Evolutionary conservation across 2,888 invertebrate genomes (phyloP).

Genomic region (Dryobota labecula): DNA sequence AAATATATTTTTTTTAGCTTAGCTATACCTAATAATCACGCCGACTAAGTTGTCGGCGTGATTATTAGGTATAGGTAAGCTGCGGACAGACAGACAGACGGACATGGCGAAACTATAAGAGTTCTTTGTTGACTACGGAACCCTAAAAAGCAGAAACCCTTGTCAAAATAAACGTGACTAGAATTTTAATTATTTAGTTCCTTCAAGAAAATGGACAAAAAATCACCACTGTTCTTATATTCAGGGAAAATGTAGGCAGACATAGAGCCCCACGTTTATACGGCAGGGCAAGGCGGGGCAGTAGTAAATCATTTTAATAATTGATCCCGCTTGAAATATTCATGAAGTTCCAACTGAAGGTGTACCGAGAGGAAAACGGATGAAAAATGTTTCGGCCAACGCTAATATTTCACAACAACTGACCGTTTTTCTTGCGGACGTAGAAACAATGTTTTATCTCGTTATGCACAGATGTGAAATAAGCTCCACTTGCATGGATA

Average conservation of each 20-base stretch:
- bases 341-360: conserved; percentile 86
- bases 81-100: no score
- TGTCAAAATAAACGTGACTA: conserved; percentile 60
- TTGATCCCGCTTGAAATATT: conserved; percentile 89
- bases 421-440: conserved; percentile 74
- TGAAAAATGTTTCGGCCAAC: conserved; percentile 83
- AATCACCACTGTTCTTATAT: conserved; percentile 66
- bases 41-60: no score
- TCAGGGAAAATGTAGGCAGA: conserved; percentile 74
- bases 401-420: conserved; percentile 80
- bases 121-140: no score
- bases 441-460: conserved; percentile 66
- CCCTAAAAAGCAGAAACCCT: conserved; percentile 55
- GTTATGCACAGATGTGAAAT: conserved; percentile 29
- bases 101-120: no score
- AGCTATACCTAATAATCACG: no score
- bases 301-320: conserved; percentile 90
- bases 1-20: no score
- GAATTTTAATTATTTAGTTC: conserved; percentile 68
- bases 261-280: conserved; percentile 76
- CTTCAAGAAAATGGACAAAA: conserved; percentile 61
- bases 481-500: neutral
- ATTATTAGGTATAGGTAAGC: no score
- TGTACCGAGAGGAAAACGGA: conserved; percentile 82
- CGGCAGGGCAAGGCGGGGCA: conserved; percentile 73